Evolutionary conservation across 64 coral and sea anemone genomes (phyloP), one percentile per base, ranked within the genome.

Genomic region (Astreopora myriophthalma): DNA sequence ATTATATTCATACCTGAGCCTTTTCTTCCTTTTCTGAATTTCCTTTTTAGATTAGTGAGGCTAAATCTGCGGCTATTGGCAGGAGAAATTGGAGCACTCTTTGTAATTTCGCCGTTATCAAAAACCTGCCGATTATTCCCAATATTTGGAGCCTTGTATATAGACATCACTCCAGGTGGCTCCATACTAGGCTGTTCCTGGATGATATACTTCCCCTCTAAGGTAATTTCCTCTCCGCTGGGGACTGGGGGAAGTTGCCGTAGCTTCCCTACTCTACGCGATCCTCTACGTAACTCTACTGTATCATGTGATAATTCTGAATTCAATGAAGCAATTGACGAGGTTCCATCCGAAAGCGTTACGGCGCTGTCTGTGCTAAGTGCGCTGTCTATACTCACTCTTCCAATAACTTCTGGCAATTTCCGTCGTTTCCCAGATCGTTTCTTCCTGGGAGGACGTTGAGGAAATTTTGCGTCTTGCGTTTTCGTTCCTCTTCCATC

Each of bases 201-300:
- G 1, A 75, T 51, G 79, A 87, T 22, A 34, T 63, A 23, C 14
- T 16, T 19, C n/a, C 58, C 33, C 35, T 34, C 7, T 32, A 65
- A 24, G 34, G 13, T 38, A 34, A 83, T 24, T 65, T 83, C 79
- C n/a, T 64, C 79, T 39, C 57, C 79, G 22, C 79, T 73, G 26
- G 92, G 92, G 11, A 87, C 92, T 32, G 76, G 8, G 36, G 92
- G 86, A 48, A 94, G 92, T 42, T 80, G 55, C 35, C 92, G 77
- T 14, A 16, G 10, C 19, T 85, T 87, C 62, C 75, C 89, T 19
- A 48, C 76, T 6, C 76, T 62, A 34, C 16, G 19, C 4, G 44
- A 83, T 44, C 63, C 72, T 44, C 76, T 55, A 65, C 66, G 77
- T 1, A 38, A 22, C 8, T 25, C n/a, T 46, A 48, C 30, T 66